Evolutionary conservation across 2,113 vertebrate species (phyloP), one percentile per base, ranked within the genome.

Genomic region (Melanocharis versteri): DNA sequence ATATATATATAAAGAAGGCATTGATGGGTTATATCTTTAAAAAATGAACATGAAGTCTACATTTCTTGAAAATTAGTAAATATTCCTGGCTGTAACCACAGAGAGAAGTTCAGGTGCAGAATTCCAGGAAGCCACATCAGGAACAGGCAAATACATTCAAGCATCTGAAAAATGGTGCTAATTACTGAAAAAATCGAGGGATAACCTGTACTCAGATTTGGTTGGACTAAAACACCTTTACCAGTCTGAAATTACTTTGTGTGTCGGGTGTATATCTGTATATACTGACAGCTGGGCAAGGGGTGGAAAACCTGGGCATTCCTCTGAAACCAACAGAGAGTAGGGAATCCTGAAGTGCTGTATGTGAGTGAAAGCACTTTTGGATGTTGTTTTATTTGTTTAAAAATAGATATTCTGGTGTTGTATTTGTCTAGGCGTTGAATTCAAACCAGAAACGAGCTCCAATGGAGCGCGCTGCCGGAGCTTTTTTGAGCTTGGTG

Each of bases 381-480:
- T 15, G 18, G 31, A 6, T 44, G 27, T 44, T 57, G 30, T 27
- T 75, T 66, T 12, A 4, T 68, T 79, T 73, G 26, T 62, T 72
- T 71, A 19, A 64, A 44, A 11, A 14, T 10, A 30, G 30, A 15
- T 1, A 0, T 57, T 82, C 44, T 62, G 40, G 3, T 9, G 3
- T 15, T 69, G 13, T 18, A 8, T 54, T 40, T 70, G 18, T 30
- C 21, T n/a, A 26, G 42, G 56, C 17, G 15, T 23, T 79, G 31
- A 18, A 18, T 77, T 73, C 66, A 62, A 76, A 47, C 4, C 56
- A 77, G 33, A 42, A 76, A 56, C 10, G 28, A 90, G 68, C 18
- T 87, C 35, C 51, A 66, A 0, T 3, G 7, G 35, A 78, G 33
- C 12, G 17, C 2, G 5, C 19, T 48, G 6, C 6, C 0, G 2